phyloP scores from a whole-genome alignment of 2,113 vertebrate genomes.

The Zosterops hypoxanthus region DNA sequence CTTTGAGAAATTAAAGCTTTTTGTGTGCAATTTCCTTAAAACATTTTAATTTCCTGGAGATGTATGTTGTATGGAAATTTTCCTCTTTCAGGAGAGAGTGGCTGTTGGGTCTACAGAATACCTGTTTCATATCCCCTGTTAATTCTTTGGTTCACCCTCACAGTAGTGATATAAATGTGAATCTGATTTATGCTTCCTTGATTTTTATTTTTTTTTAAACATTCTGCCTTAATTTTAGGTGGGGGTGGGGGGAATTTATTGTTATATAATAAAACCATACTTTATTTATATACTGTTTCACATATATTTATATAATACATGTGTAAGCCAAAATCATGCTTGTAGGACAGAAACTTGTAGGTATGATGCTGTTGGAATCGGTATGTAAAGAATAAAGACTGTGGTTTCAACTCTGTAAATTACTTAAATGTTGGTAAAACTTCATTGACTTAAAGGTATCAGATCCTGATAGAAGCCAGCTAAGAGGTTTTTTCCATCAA shows the following conservation, averaged over 20 bases:
- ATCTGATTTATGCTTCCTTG: not conserved
- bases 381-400: not conserved
- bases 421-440: not conserved
- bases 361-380: not conserved
- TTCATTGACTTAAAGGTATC: not conserved
- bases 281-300: not conserved
- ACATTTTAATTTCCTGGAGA: not conserved
- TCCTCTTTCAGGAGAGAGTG: not conserved
- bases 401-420: not conserved
- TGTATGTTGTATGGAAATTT: not conserved
- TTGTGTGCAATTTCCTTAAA: not conserved
- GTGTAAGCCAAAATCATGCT: not conserved
- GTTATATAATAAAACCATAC: not conserved
- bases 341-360: not conserved
- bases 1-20: constrained; percentile 37
- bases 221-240: not conserved
- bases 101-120: not conserved
- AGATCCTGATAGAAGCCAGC: not conserved
- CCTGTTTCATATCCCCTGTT: not conserved
- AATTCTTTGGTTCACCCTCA: not conserved
- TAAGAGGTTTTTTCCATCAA: not conserved
- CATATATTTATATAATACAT: not conserved
- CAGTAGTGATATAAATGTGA: not conserved
- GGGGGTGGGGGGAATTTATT: not conserved
- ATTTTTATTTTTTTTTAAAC: not conserved